These are phyloP conservation scores for Nothocercus julius DNA, from an alignment of 2,113 vertebrate species.

Conservation along the genomic window DNA sequence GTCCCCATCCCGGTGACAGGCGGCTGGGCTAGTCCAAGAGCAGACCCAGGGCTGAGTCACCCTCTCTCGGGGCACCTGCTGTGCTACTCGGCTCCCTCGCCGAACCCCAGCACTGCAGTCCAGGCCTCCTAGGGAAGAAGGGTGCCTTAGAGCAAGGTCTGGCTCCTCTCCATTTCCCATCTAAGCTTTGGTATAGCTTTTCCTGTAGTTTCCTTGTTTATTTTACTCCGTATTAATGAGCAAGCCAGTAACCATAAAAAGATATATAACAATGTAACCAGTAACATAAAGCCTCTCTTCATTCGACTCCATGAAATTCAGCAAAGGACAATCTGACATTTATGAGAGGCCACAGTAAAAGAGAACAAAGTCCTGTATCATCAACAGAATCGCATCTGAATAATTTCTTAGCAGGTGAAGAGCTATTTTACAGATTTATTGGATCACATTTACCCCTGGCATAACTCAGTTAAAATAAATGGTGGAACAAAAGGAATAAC, in stretches of 20 bases:
- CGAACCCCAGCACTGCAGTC: neutral
- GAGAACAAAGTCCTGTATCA: neutral
- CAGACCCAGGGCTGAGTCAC: neutral
- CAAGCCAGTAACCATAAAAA: neutral
- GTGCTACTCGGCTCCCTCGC: neutral
- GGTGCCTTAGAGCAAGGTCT: neutral
- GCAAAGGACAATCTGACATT: fast-evolving
- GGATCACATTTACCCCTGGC: neutral
- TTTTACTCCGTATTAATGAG: conserved; percentile 21
- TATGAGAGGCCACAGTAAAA: neutral
- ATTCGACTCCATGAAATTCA: neutral
- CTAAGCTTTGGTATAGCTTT: neutral
- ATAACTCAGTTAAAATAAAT: conserved; percentile 49
- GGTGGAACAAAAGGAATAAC: conserved; percentile 28
- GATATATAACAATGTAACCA: neutral
- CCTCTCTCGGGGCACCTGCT: neutral
- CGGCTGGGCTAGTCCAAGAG: neutral
- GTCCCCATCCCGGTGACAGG: neutral
- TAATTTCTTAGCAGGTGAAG: conserved; percentile 16
- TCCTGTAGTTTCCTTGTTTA: neutral
- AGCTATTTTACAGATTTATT: conserved; percentile 28
- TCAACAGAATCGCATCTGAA: neutral
- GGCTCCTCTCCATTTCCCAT: neutral
- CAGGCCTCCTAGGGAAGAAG: neutral
- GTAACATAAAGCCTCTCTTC: neutral